Evolutionary conservation across 1,140 invertebrate species (phyloP).

Genomic region (Macrotrachela quadricornifera): DNA sequence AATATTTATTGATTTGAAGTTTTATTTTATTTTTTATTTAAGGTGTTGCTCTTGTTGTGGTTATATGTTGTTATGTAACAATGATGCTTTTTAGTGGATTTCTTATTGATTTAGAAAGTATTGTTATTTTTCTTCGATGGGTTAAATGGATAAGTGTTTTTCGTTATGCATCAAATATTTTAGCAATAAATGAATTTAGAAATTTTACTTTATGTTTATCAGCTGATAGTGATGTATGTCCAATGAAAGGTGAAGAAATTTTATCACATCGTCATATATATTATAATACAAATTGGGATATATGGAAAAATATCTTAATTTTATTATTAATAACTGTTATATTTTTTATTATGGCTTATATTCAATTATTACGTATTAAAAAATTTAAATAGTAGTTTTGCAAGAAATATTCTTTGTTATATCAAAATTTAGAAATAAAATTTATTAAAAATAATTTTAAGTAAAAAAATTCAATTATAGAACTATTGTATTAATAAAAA

Average conservation of each 20-base stretch:
- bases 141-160: slow-evolving; percentile 24
- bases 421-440: too few relatives aligned
- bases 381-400: slow-evolving; percentile 9
- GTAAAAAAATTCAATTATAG: too few relatives aligned
- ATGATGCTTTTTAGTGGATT: slow-evolving; percentile 21
- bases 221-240: not conserved
- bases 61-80: too few relatives aligned
- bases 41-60: too few relatives aligned
- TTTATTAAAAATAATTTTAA: too few relatives aligned
- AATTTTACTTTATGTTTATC: not conserved
- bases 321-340: slow-evolving; percentile 13
- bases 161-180: slow-evolving; percentile 21
- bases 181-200: not conserved
- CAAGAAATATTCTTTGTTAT: too few relatives aligned
- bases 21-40: too few relatives aligned
- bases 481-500: too few relatives aligned
- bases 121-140: slow-evolving; percentile 23
- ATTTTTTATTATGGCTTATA: slow-evolving; percentile 17
- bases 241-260: slow-evolving; percentile 13
- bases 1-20: too few relatives aligned
- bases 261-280: slow-evolving; percentile 15
- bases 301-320: slow-evolving; percentile 19
- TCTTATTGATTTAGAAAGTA: slow-evolving; percentile 21
- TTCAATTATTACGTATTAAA: slow-evolving; percentile 10
- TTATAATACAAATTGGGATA: slow-evolving; percentile 16